phyloP scores from a whole-genome alignment of 2,888 invertebrate species.

The Leuctra nigra region DNA sequence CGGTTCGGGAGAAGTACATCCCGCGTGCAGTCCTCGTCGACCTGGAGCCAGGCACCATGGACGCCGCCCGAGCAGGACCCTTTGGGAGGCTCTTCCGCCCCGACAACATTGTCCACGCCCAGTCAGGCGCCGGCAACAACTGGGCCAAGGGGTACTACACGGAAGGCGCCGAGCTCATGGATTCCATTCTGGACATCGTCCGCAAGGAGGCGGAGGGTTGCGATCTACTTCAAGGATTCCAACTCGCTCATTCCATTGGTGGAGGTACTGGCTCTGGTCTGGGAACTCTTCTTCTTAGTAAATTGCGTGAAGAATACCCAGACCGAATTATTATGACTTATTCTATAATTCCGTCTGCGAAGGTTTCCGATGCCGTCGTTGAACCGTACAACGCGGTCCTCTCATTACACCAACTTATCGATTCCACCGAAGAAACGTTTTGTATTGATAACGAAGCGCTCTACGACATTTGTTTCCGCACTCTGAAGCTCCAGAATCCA shows the following conservation, averaged over 20 bases:
- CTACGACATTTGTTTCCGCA: conserved; percentile 82
- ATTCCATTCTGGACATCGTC: conserved; percentile 49
- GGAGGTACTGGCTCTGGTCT: conserved; percentile 87
- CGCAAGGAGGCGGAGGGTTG: conserved; percentile 50
- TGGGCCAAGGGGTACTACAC: too few species aligned
- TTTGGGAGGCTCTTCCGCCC: conserved; percentile 87
- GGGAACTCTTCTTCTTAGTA: conserved; percentile 80
- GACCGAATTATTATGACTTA: conserved; percentile 84
- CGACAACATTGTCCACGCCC: conserved; percentile 80
- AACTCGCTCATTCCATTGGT: conserved; percentile 74
- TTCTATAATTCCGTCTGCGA: conserved; percentile 77
- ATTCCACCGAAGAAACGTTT: conserved; percentile 83
- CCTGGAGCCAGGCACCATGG: conserved; percentile 81
- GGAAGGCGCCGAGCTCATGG: conserved; percentile 50
- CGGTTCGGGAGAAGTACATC: conserved; percentile 68
- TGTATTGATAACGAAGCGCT: conserved; percentile 76
- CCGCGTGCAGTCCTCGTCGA: too few species aligned
- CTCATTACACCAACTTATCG: conserved; percentile 77
- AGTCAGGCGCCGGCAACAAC: too few species aligned
- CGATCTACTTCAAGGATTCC: conserved; percentile 59
- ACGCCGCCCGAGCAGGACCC: conserved; percentile 76
- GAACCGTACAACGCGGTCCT: conserved; percentile 83
- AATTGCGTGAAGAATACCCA: conserved; percentile 84
- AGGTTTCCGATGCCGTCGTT: conserved; percentile 68
- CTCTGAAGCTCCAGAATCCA: conserved; percentile 74